Evolutionary conservation across 2,113 vertebrate species (phyloP).

Genomic region (Microtus montanus): DNA sequence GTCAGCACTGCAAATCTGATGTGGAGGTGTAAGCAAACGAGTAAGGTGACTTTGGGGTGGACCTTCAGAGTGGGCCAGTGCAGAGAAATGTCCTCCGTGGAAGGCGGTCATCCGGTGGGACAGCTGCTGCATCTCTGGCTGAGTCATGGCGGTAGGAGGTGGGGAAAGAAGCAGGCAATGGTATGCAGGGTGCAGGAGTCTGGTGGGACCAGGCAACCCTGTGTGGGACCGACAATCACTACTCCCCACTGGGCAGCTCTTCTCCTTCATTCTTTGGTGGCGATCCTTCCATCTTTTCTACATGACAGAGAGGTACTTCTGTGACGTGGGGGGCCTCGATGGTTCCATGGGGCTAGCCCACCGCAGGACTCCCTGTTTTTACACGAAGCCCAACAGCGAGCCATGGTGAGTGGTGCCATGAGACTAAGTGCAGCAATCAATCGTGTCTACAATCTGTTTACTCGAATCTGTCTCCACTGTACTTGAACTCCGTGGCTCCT

Average conservation of each 20-base stretch:
- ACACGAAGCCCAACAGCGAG: slow-evolving; percentile 8
- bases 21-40: neutral
- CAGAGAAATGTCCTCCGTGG: neutral
- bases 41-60: neutral
- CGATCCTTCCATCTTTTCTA: neutral
- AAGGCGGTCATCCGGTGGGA: accelerated
- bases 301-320: neutral
- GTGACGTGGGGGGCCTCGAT: neutral
- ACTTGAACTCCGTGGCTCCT: slow-evolving; percentile 53
- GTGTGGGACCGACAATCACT: too few relatives aligned
- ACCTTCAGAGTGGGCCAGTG: neutral
- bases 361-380: neutral
- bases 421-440: slow-evolving; percentile 19
- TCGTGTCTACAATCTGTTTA: slow-evolving; percentile 37
- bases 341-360: neutral
- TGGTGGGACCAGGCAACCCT: neutral
- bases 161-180: too few relatives aligned
- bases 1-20: neutral
- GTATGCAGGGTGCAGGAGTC: neutral
- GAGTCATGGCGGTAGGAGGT: neutral
- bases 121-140: accelerated
- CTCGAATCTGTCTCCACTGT: slow-evolving; percentile 23
- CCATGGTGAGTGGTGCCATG: slow-evolving; percentile 37
- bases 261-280: neutral
- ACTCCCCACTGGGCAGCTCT: neutral